Conservation (phyloP, 2,797 vertebrate species). For the Gambelia wislizenii region DNA sequence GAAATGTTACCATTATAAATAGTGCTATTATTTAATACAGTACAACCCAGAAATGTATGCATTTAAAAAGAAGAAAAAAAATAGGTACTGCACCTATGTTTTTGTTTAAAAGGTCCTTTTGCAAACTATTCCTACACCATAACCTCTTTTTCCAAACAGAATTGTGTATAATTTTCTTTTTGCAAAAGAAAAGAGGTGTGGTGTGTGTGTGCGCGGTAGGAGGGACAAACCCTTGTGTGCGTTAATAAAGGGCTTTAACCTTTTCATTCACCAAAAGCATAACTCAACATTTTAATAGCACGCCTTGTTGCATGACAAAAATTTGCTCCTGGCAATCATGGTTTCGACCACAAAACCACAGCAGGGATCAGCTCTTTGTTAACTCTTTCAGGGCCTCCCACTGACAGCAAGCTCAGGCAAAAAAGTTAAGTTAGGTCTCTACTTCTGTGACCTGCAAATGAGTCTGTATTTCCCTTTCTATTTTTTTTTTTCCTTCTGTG, state of each 20-base stretch:
- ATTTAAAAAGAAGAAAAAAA: neutral
- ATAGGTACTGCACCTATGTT: neutral
- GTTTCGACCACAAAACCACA: conserved; percentile 96
- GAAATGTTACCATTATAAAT: neutral
- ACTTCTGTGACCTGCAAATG: conserved; percentile 50
- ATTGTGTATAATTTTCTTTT: conserved; percentile 43
- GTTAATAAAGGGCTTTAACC: conserved; percentile 82
- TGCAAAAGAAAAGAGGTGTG: neutral
- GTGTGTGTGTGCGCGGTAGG: neutral
- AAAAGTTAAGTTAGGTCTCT: conserved; percentile 41
- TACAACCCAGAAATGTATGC: neutral
- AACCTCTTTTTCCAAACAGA: neutral
- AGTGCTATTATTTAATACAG: no score
- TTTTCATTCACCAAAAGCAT: conserved; percentile 83
- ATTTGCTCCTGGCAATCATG: conserved; percentile 88
- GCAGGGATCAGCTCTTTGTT: conserved; percentile 80
- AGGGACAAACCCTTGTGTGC: conserved; percentile 59
- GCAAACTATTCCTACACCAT: neutral
- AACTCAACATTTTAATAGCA: conserved; percentile 80
- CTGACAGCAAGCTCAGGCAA: conserved; percentile 44
- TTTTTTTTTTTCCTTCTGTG: neutral
- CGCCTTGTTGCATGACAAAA: conserved; percentile 84
- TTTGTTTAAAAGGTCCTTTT: neutral
- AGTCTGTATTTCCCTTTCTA: conserved; percentile 3
- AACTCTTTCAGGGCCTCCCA: conserved; percentile 80